Base-by-base conservation (phyloP, 2,113 vertebrate species). In the Eolophus roseicapilla region DNA sequence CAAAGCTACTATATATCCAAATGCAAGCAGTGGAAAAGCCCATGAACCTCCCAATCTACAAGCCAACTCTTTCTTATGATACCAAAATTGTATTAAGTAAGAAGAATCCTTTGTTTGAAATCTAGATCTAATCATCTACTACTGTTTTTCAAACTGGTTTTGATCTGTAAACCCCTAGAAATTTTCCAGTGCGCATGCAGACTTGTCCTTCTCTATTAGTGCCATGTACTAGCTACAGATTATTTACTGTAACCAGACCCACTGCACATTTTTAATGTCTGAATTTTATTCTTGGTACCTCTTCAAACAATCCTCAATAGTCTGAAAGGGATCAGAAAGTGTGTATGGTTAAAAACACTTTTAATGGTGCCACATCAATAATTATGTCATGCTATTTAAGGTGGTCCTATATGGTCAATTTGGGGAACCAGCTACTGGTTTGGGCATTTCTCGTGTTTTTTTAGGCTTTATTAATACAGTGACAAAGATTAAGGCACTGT, bases 1-100 rank as follows among this genome's bases (percentile, higher is more conserved):
- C 2, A 4, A 65, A 64, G 39, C 49, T 60, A 31, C 25, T 16
- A 47, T 0, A 9, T 7, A 31, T 43, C 9, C 2, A 2, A 43
- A 35, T 85, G 27, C 0, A 81, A 37, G 17, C 11, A 73, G 9
- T 14, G 17, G 33, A 93, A 86, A 86, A 92, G 31, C 31, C 41
- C 31, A 23, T 31, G 7, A 59, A 65, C 17, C 11, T 85, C 43
- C 46, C 19, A 73, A 1, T n/a, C 67, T 79, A 33, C 57, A 88
- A 75, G 10, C 17, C 31, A 79, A 46, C 5, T 15, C 29, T 63
- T 55, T 43, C 18, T 79, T 64, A 62, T 1, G 9, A 65, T 44
- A 75, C 12, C 70, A 24, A 41, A 78, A 41, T 18, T 21, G 1
- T 25, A 81, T 31, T 68, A 67, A 78, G 27, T 50, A 78, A 0